Evolutionary conservation across 2,888 invertebrate genomes (phyloP).

Genomic region (Phortica okadai): DNA sequence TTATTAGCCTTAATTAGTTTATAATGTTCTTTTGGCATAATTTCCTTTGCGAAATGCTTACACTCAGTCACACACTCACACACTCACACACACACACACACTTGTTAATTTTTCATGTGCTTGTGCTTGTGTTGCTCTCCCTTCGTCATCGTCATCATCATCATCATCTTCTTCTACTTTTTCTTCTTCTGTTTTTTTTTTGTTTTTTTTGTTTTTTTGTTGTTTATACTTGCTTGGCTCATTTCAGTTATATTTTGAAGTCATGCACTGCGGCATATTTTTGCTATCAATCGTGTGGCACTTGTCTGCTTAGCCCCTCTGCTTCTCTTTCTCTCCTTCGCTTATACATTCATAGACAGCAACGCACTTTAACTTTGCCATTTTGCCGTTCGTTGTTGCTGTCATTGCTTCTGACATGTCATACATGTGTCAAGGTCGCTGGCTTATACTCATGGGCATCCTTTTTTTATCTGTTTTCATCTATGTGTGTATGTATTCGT

Average conservation of each 20-base stretch:
- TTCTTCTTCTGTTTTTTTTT: neutral
- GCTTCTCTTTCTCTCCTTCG: too few relatives aligned
- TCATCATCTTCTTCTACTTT: neutral
- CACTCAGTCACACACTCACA: neutral
- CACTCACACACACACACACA: neutral
- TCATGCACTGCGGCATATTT: neutral
- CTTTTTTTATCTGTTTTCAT: constrained; percentile 18
- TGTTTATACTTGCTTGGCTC: too few relatives aligned
- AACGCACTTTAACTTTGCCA: too few relatives aligned
- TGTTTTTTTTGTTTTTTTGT: neutral
- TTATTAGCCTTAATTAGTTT: constrained; percentile 60
- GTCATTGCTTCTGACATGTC: constrained; percentile 32
- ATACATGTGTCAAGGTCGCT: constrained; percentile 47
- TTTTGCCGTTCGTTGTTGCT: neutral
- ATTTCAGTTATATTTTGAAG: neutral
- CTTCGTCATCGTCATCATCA: neutral
- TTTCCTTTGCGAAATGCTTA: constrained; percentile 19
- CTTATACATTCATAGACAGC: too few relatives aligned
- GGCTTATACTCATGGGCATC: neutral
- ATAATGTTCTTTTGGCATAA: constrained; percentile 47
- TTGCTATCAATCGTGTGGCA: neutral
- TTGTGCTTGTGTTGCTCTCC: neutral
- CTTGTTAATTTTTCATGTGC: neutral
- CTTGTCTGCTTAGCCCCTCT: neutral
- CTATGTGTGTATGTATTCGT: neutral